Base-by-base conservation (phyloP, 2,888 invertebrate genomes). In the Allygus modestus region DNA sequence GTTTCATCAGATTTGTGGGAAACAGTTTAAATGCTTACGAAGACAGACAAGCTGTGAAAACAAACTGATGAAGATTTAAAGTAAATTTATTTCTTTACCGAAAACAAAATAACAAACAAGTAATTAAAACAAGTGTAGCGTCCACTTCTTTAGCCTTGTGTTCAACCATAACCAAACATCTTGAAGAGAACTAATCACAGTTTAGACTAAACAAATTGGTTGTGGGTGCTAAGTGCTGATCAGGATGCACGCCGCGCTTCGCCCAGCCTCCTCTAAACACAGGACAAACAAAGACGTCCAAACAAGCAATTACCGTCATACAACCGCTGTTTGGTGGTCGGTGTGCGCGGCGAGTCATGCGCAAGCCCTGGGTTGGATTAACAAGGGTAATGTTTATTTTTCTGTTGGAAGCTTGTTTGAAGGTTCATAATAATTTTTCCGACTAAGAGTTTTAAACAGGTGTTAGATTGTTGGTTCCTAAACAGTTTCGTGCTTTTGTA, bases 151-250 rank as follows among this genome's bases (percentile, higher is more conserved):
- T 15, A 31, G 26, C 65, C 65, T 28, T 31, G 31, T 28, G 65
- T 31, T 12, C 15, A 17, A 31, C 79, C 79, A 23, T 51, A 58
- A 33, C 79, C 31, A 79, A 79, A 58, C 79, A 58, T 33, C n/a
- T 58, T 79, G 58, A 79, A 79, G 51, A 0, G 33, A 23, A 58
- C 79, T 79, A 79, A 79, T 79, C 58, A 79, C 58, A 58, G 79
- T 79, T 79, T 79, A 54, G 58, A 31, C 79, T 23, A 58, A 79
- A 79, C 79, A 79, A 79, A 79, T 79, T 79, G 79, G 33, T 58
- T 23, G 77, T 77, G 58, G 58, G 33, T 20, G 33, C 58, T 79
- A 79, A 79, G 79, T 79, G 79, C 58, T 79, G 31, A 51, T 79
- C 79, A 20, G 58, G 79, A 79, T 79, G 54, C 79, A 20, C 79